These are phyloP conservation scores for Lordiphosa collinella DNA, from an alignment of 1,140 invertebrate species.

Conservation along the genomic window DNA sequence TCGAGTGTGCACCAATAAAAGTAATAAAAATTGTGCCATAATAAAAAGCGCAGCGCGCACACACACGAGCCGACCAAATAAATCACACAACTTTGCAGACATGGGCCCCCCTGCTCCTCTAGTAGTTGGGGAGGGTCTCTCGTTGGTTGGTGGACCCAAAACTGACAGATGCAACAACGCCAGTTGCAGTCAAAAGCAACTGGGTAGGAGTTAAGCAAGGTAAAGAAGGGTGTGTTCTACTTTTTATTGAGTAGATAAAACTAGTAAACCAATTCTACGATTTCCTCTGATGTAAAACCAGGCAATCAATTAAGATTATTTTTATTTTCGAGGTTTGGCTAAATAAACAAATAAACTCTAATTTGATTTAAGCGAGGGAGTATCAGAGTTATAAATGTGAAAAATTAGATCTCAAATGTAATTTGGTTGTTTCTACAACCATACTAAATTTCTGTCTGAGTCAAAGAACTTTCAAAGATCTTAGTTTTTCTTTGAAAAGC, in stretches of 20 bases:
- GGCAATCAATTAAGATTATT: no score
- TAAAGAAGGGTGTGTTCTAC: neutral
- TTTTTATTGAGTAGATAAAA: neutral
- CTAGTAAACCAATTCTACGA: no score
- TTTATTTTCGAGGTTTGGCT: no score
- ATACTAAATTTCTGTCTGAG: no score
- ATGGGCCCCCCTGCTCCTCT: slow-evolving; percentile 33
- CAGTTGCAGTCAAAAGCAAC: slow-evolving; percentile 4
- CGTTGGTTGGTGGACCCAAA: neutral
- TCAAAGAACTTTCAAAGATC: no score
- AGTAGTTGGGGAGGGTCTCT: slow-evolving; percentile 17
- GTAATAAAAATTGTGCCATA: slow-evolving; percentile 66
- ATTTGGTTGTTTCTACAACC: no score
- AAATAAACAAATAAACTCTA: no score
- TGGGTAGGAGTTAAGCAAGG: neutral
- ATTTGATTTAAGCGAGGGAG: no score
- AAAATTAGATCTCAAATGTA: no score
- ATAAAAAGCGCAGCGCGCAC: slow-evolving; percentile 63
- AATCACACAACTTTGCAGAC: slow-evolving; percentile 75
- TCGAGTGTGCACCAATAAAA: slow-evolving; percentile 71
- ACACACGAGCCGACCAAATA: slow-evolving; percentile 63
- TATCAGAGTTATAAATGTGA: no score
- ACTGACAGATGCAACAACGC: slow-evolving; percentile 26
- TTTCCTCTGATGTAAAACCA: no score
- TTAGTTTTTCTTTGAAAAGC: no score